Evolutionary conservation across 2,888 invertebrate species (phyloP), one percentile per base, ranked within the genome.

Genomic region (Gerosis bhagava): DNA sequence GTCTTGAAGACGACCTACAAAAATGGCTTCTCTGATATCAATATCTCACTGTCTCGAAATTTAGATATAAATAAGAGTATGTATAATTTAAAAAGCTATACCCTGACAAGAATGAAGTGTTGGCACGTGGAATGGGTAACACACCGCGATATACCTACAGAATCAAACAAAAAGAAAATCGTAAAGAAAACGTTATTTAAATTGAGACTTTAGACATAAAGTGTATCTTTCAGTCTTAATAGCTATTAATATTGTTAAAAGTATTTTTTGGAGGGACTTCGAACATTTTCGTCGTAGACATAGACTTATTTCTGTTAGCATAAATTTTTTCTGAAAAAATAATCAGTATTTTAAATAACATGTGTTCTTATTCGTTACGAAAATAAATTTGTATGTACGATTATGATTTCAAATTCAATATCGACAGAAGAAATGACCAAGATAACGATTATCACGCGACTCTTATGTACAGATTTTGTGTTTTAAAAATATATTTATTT

Each of bases 171-270:
- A 5, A 19, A 19, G 2, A 11, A 17, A 19, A 32, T 10, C 7
- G 11, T 19, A 32, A 19, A 11, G 12, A 24, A n/a, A n/a, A n/a
- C n/a, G n/a, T n/a, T n/a, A n/a, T n/a, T n/a, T n/a, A n/a, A n/a
- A n/a, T n/a, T n/a, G n/a, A n/a, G n/a, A n/a, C 64, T 75, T 76
- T 71, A 66, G 64, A 28, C 19, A 24, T 42, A 16, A 70, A n/a
- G n/a, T n/a, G n/a, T 73, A 79, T 72, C 71, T 68, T 77, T 84
- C 83, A 86, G 86, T 86, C 87, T 86, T 87, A 84, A 73, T 67
- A 69, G 77, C 83, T 84, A 87, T 75, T 68, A 81, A 72, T 81
- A 80, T 76, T 79, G 75, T 78, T 78, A 76, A 73, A 73, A 76
- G 67, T 77, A 74, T n/a, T 77, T 57, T 77, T 65, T 86, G 86